These are phyloP conservation scores for Catocala fraxini DNA, from an alignment of 2,888 invertebrate genomes.

Conservation along the genomic window DNA sequence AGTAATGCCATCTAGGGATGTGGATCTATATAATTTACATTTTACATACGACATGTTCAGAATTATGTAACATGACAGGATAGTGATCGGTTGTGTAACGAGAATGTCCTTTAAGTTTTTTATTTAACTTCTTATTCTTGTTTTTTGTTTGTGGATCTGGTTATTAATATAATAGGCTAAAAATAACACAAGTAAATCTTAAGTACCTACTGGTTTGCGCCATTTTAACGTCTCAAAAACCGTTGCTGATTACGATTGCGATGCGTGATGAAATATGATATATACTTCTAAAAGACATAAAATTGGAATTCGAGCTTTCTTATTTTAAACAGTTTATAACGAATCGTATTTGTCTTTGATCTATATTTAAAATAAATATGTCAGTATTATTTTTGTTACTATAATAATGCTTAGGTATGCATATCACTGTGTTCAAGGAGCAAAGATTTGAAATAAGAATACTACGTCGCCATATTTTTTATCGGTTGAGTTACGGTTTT, in stretches of 20 bases:
- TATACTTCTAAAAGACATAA: too few relatives aligned
- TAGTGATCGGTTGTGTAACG: constrained; percentile 43
- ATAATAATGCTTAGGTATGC: too few relatives aligned
- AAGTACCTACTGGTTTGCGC: too few relatives aligned
- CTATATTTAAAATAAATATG: not conserved
- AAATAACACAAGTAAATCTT: not conserved
- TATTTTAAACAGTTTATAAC: too few relatives aligned
- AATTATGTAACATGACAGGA: constrained; percentile 51
- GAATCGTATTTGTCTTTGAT: not conserved
- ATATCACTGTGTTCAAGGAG: too few relatives aligned
- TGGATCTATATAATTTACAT: constrained; percentile 57
- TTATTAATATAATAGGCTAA: not conserved
- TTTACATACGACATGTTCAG: constrained; percentile 34
- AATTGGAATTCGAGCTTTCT: too few relatives aligned
- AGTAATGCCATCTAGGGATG: constrained; percentile 53
- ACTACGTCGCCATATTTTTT: too few relatives aligned
- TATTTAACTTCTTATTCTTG: constrained; percentile 7
- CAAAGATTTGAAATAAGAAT: too few relatives aligned
- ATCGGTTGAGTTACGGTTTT: not conserved
- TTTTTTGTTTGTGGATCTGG: not conserved
- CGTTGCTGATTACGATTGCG: too few relatives aligned
- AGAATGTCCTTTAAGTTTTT: constrained; percentile 32
- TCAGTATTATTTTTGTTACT: too few relatives aligned
- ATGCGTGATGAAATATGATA: too few relatives aligned
- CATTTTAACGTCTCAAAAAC: too few relatives aligned